phyloP scores from a whole-genome alignment of 2,113 vertebrate genomes.

The Scomber scombrus region DNA sequence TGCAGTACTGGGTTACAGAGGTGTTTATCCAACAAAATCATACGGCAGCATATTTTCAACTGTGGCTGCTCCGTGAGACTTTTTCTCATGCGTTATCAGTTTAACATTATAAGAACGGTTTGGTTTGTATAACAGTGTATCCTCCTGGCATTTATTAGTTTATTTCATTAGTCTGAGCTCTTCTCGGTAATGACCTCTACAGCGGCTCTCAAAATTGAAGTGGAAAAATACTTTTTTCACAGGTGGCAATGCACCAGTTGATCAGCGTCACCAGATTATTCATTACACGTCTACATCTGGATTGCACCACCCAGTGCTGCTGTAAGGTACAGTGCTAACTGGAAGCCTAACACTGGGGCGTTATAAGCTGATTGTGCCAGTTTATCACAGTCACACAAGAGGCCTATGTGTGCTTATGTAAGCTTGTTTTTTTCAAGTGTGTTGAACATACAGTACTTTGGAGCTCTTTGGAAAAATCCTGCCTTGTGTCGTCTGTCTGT shows the following conservation, averaged over 20 bases:
- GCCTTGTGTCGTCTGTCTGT: conserved; percentile 21
- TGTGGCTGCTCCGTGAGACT: too few species aligned
- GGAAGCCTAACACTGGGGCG: not conserved
- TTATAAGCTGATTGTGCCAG: conserved; percentile 9
- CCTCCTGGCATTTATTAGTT: not conserved
- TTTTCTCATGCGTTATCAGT: too few species aligned
- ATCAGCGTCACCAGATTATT: conserved; percentile 2
- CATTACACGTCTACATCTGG: conserved; percentile 11
- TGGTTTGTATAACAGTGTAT: not conserved
- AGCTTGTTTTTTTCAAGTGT: conserved; percentile 10
- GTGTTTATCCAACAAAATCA: too few species aligned
- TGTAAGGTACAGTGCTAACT: conserved; percentile 14
- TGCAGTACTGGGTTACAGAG: too few species aligned
- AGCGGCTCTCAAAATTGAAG: not conserved
- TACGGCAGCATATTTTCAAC: too few species aligned
- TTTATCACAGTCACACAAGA: not conserved
- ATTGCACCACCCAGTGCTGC: conserved; percentile 9
- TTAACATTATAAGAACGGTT: not conserved
- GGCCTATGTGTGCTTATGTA: conserved; percentile 5
- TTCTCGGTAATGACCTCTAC: not conserved
- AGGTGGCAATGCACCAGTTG: not conserved
- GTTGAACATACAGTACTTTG: conserved; percentile 12
- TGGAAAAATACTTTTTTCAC: not conserved
- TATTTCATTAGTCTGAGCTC: not conserved
- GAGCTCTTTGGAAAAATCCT: conserved; percentile 16